Percentiles rank a stretch among this genome's conserved stretches.
These are phyloP conservation scores for Gastracanthus pulcherrimus DNA, from an alignment of 2,888 invertebrate genomes.

Conservation along the genomic window DNA sequence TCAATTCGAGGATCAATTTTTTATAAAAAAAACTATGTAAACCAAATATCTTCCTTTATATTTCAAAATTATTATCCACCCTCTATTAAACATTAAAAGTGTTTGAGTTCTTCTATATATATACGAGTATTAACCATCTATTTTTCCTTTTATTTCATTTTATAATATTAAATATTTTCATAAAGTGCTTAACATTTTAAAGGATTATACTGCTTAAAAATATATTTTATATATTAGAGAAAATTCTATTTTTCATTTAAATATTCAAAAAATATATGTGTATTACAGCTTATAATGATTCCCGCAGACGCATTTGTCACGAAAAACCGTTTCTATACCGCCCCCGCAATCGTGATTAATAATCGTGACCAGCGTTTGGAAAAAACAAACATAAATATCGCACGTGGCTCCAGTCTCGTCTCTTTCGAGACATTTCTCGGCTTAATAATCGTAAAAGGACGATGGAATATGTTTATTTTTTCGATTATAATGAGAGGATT, in stretches of 20 bases:
- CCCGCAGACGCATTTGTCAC: slow-evolving; percentile 40
- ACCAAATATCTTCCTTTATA: too few relatives aligned
- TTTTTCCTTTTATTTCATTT: too few relatives aligned
- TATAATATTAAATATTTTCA: too few relatives aligned
- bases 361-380: slow-evolving; percentile 13
- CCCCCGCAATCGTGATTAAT: slow-evolving; percentile 42
- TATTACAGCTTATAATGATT: not conserved
- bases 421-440: not conserved
- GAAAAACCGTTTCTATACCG: slow-evolving; percentile 17
- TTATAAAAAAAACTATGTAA: too few relatives aligned
- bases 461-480: not conserved
- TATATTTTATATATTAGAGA: too few relatives aligned
- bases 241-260: not conserved
- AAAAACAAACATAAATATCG: slow-evolving; percentile 29
- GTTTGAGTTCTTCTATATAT: too few relatives aligned
- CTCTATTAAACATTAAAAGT: too few relatives aligned
- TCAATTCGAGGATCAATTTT: too few relatives aligned
- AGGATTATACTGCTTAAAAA: too few relatives aligned
- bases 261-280: not conserved
- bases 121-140: too few relatives aligned
- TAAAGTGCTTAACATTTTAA: too few relatives aligned
- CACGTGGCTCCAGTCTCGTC: not conserved
- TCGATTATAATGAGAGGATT: not conserved
- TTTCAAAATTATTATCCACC: too few relatives aligned
- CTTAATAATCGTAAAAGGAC: not conserved